Base-by-base conservation (phyloP, 2,113 vertebrate species). In the Melierax canorus region DNA sequence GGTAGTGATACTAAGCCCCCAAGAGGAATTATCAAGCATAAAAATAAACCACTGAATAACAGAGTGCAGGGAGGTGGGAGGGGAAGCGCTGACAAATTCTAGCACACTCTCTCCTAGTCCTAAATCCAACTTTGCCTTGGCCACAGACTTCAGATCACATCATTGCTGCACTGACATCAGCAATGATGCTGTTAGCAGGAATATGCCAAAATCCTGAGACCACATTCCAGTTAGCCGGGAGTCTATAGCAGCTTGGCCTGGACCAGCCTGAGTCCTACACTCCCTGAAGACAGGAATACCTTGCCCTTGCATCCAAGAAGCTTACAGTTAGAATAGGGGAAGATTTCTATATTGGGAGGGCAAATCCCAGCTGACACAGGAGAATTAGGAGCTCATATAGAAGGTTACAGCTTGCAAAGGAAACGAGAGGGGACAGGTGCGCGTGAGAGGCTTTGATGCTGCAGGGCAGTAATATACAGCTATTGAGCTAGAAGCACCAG, bases 321-420 rank as follows among this genome's bases (percentile, higher is more conserved):
- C 94, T 97, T 97, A 96, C 83, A 86, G 1, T 48, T 36, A 92
- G 69, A 90, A 86, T 18, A 95, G 38, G 38, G 63, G 45, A 83
- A 94, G 62, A 82, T 51, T 97, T 94, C 96, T 97, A 95, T 97
- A 92, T 90, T 0, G 51, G 94, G 95, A 94, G 76, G 79, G 59
- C 85, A 97, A 98, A 97, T 97, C 94, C 96, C 83, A 92, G 89
- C 76, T 89, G 78, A 91, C 89, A 88, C 22, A 26, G 62, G 55
- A 82, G 92, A 94, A 95, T 96, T 91, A 97, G 93, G 56, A 91
- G 88, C 60, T 93, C 74, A 7, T 2, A 15, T 2, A 89, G 85
- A 86, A 93, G 91, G 90, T 90, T 60, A 95, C 58, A 19, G 94
- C 6, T 34, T 3, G 67, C 58, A 36, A 6, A 69, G 80, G 85